Evolutionary conservation across 2,113 vertebrate species (phyloP).

Genomic region (Sclerurus mexicanus): DNA sequence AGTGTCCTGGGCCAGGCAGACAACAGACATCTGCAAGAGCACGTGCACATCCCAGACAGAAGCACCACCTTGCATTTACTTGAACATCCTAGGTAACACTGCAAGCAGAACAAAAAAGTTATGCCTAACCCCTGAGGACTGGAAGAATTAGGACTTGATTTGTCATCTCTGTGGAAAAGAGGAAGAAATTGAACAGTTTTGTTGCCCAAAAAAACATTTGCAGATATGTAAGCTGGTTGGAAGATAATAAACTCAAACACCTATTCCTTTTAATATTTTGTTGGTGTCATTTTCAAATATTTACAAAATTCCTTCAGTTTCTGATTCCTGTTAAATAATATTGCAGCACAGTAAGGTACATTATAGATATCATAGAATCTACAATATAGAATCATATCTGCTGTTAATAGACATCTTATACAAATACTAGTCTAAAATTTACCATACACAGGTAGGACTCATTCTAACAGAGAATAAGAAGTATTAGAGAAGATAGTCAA

Average conservation of each 20-base stretch:
- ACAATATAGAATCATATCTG: not conserved
- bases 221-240: not conserved
- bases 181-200: not conserved
- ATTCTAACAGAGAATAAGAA: not conserved
- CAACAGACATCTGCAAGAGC: not conserved
- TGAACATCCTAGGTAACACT: not conserved
- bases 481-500: not conserved
- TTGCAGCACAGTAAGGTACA: not conserved
- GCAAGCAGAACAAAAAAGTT: not conserved
- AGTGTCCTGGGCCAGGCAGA: not conserved
- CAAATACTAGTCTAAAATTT: not conserved
- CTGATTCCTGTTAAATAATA: not conserved
- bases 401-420: not conserved
- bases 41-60: rapidly evolving
- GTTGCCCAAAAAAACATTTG: not conserved
- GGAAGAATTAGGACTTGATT: not conserved
- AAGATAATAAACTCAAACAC: not conserved
- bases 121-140: not conserved
- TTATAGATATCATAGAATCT: not conserved
- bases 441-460: not conserved
- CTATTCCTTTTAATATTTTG: not conserved
- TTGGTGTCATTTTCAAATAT: not conserved
- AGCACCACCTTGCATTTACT: not conserved
- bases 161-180: not conserved
- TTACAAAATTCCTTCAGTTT: not conserved